Conservation (phyloP, 2,888 invertebrate genomes). For the Tachina fera region DNA sequence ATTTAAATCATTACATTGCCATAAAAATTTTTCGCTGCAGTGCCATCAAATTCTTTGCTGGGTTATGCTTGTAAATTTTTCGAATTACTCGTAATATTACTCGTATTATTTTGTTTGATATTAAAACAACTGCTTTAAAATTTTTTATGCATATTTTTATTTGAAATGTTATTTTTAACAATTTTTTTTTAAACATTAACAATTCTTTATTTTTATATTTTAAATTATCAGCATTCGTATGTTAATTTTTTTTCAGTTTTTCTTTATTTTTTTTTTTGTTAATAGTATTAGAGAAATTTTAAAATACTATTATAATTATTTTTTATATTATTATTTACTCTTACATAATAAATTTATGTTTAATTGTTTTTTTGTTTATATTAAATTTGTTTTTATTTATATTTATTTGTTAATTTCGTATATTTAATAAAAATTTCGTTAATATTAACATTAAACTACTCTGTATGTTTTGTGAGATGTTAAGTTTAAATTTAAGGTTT, state of each 20-base stretch:
- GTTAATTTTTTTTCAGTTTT: slow-evolving; percentile 71
- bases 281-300: slow-evolving; percentile 76
- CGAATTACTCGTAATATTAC: neutral
- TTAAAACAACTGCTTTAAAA: slow-evolving; percentile 31
- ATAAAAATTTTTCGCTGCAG: too few species aligned
- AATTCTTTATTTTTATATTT: slow-evolving; percentile 76
- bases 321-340: slow-evolving; percentile 72
- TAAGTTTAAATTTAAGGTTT: slow-evolving; percentile 41
- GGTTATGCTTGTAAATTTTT: neutral
- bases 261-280: slow-evolving; percentile 75
- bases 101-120: neutral
- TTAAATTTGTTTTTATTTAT: slow-evolving; percentile 59
- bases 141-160: slow-evolving; percentile 79
- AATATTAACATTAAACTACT: slow-evolving; percentile 71
- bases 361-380: slow-evolving; percentile 67
- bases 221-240: slow-evolving; percentile 69
- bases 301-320: slow-evolving; percentile 73
- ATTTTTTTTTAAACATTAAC: slow-evolving; percentile 83
- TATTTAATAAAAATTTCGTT: slow-evolving; percentile 73
- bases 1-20: too few species aligned
- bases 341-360: slow-evolving; percentile 73
- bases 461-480: slow-evolving; percentile 61
- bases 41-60: neutral
- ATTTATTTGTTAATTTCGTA: slow-evolving; percentile 66
- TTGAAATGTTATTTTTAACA: slow-evolving; percentile 82